A percentile compares a stretch with the other conserved stretches of the same genome.
Evolutionary conservation across 2,888 invertebrate genomes (phyloP).

Genomic region (Aethes cnicana): DNA sequence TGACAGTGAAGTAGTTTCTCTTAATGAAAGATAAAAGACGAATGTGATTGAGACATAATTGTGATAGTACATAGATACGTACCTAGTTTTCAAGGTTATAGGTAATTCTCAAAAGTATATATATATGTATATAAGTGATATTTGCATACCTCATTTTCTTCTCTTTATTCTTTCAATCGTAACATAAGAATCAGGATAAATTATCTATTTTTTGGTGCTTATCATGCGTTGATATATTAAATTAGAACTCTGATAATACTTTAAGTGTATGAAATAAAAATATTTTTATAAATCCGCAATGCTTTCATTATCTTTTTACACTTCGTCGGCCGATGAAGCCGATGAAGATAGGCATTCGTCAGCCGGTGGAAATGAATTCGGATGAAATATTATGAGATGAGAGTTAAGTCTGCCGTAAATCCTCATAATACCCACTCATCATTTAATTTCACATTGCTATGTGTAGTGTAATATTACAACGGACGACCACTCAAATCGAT

Average conservation of each 20-base stretch:
- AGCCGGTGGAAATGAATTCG: not conserved
- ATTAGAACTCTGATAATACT: not conserved
- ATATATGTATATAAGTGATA: conserved; percentile 19
- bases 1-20: conserved; percentile 37
- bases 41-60: conserved; percentile 13
- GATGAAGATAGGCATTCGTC: too few relatives aligned
- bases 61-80: too few relatives aligned
- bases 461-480: too few relatives aligned
- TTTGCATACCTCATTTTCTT: conserved; percentile 24
- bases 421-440: too few relatives aligned
- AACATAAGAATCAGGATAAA: not conserved
- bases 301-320: not conserved
- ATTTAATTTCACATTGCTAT: too few relatives aligned
- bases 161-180: not conserved
- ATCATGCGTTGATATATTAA: not conserved
- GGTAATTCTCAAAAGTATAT: conserved; percentile 1
- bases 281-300: conserved; percentile 5
- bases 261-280: conserved; percentile 7
- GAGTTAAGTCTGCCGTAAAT: too few relatives aligned
- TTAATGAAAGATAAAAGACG: not conserved
- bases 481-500: too few relatives aligned
- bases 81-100: too few relatives aligned
- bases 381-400: not conserved
- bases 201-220: not conserved
- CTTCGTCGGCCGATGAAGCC: too few relatives aligned